Conservation (phyloP, 1,140 invertebrate genomes). For the Eurytemora carolleeae region DNA sequence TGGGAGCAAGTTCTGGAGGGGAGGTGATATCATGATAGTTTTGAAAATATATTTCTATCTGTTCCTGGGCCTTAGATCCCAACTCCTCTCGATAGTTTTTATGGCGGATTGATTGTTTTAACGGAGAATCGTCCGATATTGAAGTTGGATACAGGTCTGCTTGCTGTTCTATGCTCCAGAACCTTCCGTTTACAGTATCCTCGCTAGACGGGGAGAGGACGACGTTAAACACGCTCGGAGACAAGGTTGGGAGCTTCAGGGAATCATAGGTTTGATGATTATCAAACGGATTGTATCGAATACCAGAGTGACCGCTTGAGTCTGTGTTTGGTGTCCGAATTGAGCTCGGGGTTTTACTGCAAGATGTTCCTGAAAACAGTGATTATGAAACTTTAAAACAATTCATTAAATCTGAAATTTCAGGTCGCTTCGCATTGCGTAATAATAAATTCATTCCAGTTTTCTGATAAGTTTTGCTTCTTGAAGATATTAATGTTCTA, state of each 20-base stretch:
- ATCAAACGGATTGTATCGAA: conserved; percentile 2
- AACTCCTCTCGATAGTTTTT: background rate
- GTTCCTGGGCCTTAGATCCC: background rate
- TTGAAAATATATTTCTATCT: background rate
- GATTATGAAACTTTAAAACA: too few species aligned
- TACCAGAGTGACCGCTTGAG: too few species aligned
- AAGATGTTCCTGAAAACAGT: too few species aligned
- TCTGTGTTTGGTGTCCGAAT: too few species aligned
- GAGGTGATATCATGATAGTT: background rate
- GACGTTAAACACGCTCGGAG: background rate
- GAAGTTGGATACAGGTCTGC: conserved; percentile 2
- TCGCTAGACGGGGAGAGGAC: conserved; percentile 1
- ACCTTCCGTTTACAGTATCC: background rate
- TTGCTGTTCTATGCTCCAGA: conserved; percentile 10
- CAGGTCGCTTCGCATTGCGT: too few species aligned
- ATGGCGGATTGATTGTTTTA: conserved; percentile 6
- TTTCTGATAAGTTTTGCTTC: too few species aligned
- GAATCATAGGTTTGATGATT: background rate
- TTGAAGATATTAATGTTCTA: too few species aligned
- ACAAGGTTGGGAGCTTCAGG: background rate
- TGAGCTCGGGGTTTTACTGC: too few species aligned
- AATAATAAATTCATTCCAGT: too few species aligned
- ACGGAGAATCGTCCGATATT: conserved; percentile 13
- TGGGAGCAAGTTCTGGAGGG: background rate
- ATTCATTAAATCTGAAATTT: too few species aligned